Percentiles rank a stretch among this genome's conserved stretches.
phyloP scores from a whole-genome alignment of 2,888 invertebrate species.

The Nymphalis c-album region DNA sequence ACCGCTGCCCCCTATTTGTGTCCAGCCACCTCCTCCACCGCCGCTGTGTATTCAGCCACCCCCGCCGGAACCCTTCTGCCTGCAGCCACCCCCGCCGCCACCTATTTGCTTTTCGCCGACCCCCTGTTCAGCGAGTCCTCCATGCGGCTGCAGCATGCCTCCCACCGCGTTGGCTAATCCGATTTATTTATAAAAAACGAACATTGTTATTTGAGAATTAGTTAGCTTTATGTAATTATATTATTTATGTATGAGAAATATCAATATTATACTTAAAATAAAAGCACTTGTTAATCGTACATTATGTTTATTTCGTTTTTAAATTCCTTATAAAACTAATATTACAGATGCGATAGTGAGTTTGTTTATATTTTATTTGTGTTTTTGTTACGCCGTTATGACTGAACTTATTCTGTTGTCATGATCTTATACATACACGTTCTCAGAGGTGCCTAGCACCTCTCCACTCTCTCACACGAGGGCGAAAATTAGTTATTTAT shows the following conservation, averaged over 20 bases:
- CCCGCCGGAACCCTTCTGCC: constrained; percentile 52
- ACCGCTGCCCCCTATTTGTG: constrained; percentile 59
- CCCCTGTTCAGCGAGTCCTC: constrained; percentile 36
- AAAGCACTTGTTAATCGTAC: constrained; percentile 13
- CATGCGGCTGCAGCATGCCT: constrained; percentile 39
- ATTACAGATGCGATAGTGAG: too few species aligned
- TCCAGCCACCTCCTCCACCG: constrained; percentile 62
- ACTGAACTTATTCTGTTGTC: too few species aligned
- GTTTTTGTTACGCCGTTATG: too few species aligned
- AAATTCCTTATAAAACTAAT: neutral
- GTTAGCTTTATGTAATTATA: constrained; percentile 11
- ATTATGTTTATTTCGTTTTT: constrained; percentile 4
- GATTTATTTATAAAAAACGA: constrained; percentile 44
- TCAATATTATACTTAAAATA: constrained; percentile 1
- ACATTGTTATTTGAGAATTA: constrained; percentile 20
- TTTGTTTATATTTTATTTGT: too few species aligned
- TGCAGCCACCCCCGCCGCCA: constrained; percentile 62
- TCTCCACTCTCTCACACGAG: too few species aligned
- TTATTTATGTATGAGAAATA: neutral
- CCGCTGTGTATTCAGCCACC: constrained; percentile 57
- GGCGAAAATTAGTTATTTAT: too few species aligned
- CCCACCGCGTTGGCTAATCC: constrained; percentile 42
- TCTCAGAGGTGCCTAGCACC: too few species aligned
- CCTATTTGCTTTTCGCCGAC: constrained; percentile 61
- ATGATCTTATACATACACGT: too few species aligned